A percentile compares a stretch with the other conserved stretches of the same genome.
These are phyloP conservation scores for Xenopus petersii DNA, from an alignment of 2,797 vertebrate species.

Conservation along the genomic window DNA sequence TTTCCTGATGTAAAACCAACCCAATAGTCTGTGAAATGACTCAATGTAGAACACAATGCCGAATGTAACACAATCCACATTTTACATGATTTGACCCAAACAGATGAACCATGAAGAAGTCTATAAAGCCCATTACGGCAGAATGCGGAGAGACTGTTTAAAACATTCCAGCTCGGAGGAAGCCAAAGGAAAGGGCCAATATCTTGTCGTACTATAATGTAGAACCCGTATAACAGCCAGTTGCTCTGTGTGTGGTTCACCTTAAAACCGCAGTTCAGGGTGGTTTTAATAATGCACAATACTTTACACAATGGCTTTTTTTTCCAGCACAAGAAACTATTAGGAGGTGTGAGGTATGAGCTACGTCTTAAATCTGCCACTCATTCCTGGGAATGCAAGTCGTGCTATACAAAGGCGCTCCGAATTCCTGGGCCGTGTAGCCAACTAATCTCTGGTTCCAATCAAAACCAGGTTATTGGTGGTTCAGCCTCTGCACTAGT, in stretches of 20 bases:
- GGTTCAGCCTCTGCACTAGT: slow-evolving; percentile 13
- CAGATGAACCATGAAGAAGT: too few species aligned
- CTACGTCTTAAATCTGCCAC: slow-evolving; percentile 4
- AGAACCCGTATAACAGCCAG: slow-evolving; percentile 29
- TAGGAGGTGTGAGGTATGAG: slow-evolving; percentile 23
- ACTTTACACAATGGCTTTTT: slow-evolving; percentile 14
- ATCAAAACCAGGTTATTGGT: slow-evolving; percentile 43
- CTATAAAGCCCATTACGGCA: too few species aligned
- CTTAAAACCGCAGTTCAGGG: slow-evolving; percentile 33
- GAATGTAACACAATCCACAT: too few species aligned
- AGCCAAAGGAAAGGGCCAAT: slow-evolving; percentile 23
- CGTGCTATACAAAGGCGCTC: slow-evolving; percentile 26
- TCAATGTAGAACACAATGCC: too few species aligned
- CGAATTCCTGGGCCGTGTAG: slow-evolving; percentile 27
- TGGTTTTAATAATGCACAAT: slow-evolving; percentile 30
- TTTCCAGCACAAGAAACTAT: slow-evolving; percentile 38
- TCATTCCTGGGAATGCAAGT: slow-evolving; percentile 26
- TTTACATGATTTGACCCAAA: too few species aligned
- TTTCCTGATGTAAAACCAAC: too few species aligned
- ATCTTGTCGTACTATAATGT: slow-evolving; percentile 43
- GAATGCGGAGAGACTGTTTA: too few species aligned
- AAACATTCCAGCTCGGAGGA: too few species aligned
- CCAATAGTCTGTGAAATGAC: too few species aligned
- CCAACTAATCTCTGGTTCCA: slow-evolving; percentile 34
- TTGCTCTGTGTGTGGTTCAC: slow-evolving; percentile 46